Percentiles rank a stretch among this genome's conserved stretches.
Evolutionary conservation across 2,888 invertebrate genomes (phyloP).

Genomic region (Orchestes rusci): DNA sequence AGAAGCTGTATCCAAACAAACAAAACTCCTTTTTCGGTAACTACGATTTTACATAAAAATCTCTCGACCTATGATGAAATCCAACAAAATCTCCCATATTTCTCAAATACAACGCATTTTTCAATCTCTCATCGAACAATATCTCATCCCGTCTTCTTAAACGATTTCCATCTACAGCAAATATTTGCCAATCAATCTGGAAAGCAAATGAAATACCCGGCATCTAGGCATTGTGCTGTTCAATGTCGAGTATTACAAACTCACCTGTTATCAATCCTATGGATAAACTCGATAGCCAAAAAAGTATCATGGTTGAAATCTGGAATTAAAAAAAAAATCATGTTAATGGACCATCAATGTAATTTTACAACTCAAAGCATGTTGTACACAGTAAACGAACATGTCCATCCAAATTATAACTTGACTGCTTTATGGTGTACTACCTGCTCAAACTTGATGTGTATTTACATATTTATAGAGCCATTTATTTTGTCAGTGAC

Average conservation of each 20-base stretch:
- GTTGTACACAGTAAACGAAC: too few species aligned
- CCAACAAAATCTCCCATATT: background rate
- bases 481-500: conserved; percentile 15
- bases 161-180: conserved; percentile 19
- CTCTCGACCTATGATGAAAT: too few species aligned
- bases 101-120: background rate
- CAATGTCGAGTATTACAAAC: conserved; percentile 2
- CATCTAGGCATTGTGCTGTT: too few species aligned
- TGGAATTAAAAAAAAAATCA: background rate
- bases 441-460: too few species aligned
- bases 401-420: too few species aligned
- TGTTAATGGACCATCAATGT: too few species aligned
- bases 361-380: too few species aligned
- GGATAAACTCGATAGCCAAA: conserved; percentile 13
- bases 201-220: conserved; percentile 20
- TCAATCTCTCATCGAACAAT: too few species aligned
- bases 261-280: conserved; percentile 12
- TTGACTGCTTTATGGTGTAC: too few species aligned
- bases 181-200: conserved; percentile 24
- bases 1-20: too few species aligned
- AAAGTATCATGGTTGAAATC: conserved; percentile 11
- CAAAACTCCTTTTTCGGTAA: too few species aligned
- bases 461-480: conserved; percentile 17
- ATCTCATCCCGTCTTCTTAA: conserved; percentile 8
- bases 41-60: too few species aligned